Evolutionary conservation across 2,888 invertebrate genomes (phyloP).

Genomic region (Netelia virgata): DNA sequence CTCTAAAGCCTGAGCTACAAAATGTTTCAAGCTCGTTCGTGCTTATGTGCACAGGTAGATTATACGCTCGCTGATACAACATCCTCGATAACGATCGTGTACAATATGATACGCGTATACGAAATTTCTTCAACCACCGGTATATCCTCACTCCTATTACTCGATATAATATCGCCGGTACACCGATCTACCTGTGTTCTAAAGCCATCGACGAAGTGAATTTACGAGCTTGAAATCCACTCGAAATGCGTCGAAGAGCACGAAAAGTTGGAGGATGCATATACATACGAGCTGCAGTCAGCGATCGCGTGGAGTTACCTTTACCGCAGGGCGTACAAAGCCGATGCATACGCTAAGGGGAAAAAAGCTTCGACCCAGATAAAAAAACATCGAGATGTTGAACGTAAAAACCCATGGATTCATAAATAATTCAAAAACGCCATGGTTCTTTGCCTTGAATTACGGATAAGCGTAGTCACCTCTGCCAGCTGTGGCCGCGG

Average conservation of each 20-base stretch:
- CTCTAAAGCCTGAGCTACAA: not conserved
- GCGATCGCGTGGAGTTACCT: not conserved
- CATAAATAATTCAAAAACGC: conserved; percentile 44
- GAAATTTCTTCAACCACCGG: not conserved
- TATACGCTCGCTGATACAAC: not conserved
- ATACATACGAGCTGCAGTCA: not conserved
- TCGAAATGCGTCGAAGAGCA: conserved; percentile 41
- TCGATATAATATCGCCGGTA: not conserved
- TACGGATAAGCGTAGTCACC: conserved; percentile 37
- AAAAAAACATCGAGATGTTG: not conserved
- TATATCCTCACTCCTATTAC: not conserved
- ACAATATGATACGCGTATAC: not conserved
- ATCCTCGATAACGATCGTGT: conserved; percentile 4
- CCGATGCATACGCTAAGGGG: not conserved
- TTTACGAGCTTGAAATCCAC: conserved; percentile 57
- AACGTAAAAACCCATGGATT: conserved; percentile 3
- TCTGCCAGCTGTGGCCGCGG: conserved; percentile 37
- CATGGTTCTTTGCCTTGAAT: conserved; percentile 28
- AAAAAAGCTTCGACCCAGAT: not conserved
- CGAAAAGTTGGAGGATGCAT: not conserved
- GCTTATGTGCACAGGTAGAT: not conserved
- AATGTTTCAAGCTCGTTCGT: not conserved
- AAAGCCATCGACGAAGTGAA: conserved; percentile 42
- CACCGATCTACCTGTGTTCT: not conserved
- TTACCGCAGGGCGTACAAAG: not conserved